Base-by-base conservation (phyloP, 2,113 vertebrate species). In the Corythornis madagascariensis region DNA sequence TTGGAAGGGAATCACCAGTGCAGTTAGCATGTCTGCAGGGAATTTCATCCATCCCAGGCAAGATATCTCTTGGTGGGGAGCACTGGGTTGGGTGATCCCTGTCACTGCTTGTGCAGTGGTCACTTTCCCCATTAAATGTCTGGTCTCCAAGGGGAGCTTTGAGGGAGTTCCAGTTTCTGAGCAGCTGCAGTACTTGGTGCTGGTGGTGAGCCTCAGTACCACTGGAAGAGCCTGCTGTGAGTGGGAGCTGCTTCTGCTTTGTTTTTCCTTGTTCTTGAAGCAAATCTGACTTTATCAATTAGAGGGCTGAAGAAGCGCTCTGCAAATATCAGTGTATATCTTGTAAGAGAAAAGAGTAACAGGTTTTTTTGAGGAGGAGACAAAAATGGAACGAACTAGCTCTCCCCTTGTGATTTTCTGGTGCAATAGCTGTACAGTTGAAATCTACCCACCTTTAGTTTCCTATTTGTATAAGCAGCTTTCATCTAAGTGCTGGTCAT, bases 401-500 rank as follows among this genome's bases (percentile, higher is more conserved):
- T 70, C 61, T 59, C 12, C 52, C 29, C 16, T 35, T 28, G 21
- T 22, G 7, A 1, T 87, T 55, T 85, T 24, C 70, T 45, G 33
- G 11, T 79, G 48, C 33, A 69, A 29, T 76, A 84, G 29, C 13
- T 87, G 22, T 48, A 43, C 13, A 55, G 69, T 50, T 92, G 81
- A 92, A 81, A 88, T 67, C 69, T 60, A 40, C 76, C 45, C 56
- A 78, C 5, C 18, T 79, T 79, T 33, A 3, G 0, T 69, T 84
- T 95, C 86, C 53, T 94, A 28, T 89, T 80, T 78, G 47, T 91
- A 4, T 55, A 69, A 88, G 40, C 11, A 9, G n/a, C 61, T 91
- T 88, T 90, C 53, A 69, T 83, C 48, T 67, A 60, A 67, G 69
- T 73, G 59, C 61, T 88, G 66, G 67, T 89, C 88, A 52, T 90